Percentiles rank a stretch among this genome's conserved stretches.
phyloP scores from a whole-genome alignment of 2,113 vertebrate genomes.

The Ariopsis seemanni region DNA sequence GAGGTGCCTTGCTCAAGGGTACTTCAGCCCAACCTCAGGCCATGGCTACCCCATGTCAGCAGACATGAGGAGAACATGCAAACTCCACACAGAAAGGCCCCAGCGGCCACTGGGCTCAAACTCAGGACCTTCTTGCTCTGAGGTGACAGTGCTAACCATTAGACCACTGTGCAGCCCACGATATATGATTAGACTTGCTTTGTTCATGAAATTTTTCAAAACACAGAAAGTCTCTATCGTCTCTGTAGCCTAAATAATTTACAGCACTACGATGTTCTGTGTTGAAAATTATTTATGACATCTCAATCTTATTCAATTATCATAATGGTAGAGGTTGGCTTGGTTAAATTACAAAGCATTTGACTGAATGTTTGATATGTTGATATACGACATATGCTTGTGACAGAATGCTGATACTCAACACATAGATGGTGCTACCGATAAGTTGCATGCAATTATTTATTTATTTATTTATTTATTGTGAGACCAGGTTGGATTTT shows the following conservation, averaged over 20 bases:
- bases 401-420: not conserved
- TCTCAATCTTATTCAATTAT: not conserved
- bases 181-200: not conserved
- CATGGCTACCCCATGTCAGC: too few species aligned
- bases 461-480: not conserved
- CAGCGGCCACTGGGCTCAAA: too few species aligned
- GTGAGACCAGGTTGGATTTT: not conserved
- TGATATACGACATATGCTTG: not conserved
- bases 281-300: slow-evolving; percentile 9
- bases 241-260: not conserved
- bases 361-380: not conserved
- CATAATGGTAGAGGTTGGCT: not conserved
- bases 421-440: not conserved
- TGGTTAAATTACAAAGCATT: not conserved
- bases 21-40: too few species aligned
- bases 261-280: not conserved
- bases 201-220: not conserved
- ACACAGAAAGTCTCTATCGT: not conserved
- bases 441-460: not conserved
- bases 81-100: too few species aligned
- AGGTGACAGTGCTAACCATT: too few species aligned
- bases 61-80: too few species aligned
- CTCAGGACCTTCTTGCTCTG: too few species aligned
- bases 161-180: too few species aligned
- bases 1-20: too few species aligned